Percentiles rank a stretch among this genome's conserved stretches.
Evolutionary conservation across 1,140 invertebrate species (phyloP).

Genomic region (Drosophila biarmipes): DNA sequence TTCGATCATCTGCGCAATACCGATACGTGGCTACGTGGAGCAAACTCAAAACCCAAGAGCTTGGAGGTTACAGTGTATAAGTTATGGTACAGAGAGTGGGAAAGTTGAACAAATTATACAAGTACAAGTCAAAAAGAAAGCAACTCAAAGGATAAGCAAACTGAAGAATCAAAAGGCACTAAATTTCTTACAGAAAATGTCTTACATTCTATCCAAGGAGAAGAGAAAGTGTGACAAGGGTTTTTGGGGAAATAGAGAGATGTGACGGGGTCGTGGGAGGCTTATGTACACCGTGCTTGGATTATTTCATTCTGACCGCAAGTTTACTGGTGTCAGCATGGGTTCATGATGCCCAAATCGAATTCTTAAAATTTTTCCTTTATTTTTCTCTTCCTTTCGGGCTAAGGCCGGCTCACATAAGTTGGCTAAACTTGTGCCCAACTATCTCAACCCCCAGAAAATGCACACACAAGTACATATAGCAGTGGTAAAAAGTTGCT

Average conservation of each 20-base stretch:
- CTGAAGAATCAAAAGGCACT: constrained; percentile 38
- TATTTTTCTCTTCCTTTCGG: not conserved
- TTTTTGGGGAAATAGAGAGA: constrained; percentile 2
- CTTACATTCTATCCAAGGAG: constrained; percentile 14
- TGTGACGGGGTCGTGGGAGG: constrained; percentile 11
- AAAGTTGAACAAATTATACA: constrained; percentile 22
- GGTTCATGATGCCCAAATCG: constrained; percentile 52
- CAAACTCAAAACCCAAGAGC: constrained; percentile 65
- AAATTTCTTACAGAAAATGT: constrained; percentile 42
- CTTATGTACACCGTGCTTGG: constrained; percentile 31
- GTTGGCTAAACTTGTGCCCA: constrained; percentile 54
- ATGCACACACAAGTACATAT: constrained; percentile 23
- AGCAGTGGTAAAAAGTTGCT: constrained; percentile 52
- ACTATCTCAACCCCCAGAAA: constrained; percentile 41
- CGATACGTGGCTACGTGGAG: constrained; percentile 68
- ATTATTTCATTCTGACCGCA: constrained; percentile 31
- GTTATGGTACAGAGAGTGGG: constrained; percentile 55
- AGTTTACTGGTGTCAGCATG: constrained; percentile 47
- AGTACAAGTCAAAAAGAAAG: constrained; percentile 44
- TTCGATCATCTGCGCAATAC: constrained; percentile 60
- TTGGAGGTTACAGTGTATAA: constrained; percentile 82
- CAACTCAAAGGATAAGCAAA: constrained; percentile 39
- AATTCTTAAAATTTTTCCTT: constrained; percentile 55
- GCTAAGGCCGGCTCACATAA: constrained; percentile 30
- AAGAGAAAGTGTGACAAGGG: constrained; percentile 7